A percentile compares a stretch with the other conserved stretches of the same genome.
These are phyloP conservation scores for Caenorhabditis virilis DNA, from an alignment of 2,888 invertebrate genomes.

Conservation along the genomic window DNA sequence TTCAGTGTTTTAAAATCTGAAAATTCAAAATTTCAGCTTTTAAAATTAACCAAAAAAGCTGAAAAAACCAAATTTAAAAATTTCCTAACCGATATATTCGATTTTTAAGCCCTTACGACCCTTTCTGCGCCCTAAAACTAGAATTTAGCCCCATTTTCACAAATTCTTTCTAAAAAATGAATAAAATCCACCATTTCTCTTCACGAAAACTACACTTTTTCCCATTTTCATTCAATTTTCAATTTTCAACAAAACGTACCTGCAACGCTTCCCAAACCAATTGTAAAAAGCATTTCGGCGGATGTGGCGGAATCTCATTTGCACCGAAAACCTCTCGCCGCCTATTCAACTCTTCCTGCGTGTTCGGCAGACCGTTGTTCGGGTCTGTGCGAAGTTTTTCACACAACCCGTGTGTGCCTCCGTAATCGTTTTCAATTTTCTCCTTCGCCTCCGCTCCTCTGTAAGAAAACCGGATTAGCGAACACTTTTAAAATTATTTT, in stretches of 20 bases:
- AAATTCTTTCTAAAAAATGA: no score
- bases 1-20: no score
- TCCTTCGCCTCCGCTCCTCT: conserved; percentile 64
- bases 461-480: conserved; percentile 17
- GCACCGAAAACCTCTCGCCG: conserved; percentile 61
- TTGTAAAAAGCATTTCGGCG: conserved; percentile 63
- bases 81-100: conserved; percentile 5
- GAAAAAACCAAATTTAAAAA: background rate
- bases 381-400: conserved; percentile 94
- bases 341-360: conserved; percentile 44
- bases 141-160: no score
- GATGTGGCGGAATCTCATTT: conserved; percentile 67
- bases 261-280: conserved; percentile 67
- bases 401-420: conserved; percentile 83
- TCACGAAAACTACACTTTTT: no score
- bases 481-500: no score
- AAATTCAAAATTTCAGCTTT: no score
- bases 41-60: no score
- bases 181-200: no score
- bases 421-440: conserved; percentile 54
- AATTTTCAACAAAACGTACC: conserved; percentile 42
- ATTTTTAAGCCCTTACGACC: no score
- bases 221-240: no score
- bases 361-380: conserved; percentile 77
- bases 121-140: no score